Conservation (phyloP, 2,113 vertebrate species). For the Polypterus senegalus region DNA sequence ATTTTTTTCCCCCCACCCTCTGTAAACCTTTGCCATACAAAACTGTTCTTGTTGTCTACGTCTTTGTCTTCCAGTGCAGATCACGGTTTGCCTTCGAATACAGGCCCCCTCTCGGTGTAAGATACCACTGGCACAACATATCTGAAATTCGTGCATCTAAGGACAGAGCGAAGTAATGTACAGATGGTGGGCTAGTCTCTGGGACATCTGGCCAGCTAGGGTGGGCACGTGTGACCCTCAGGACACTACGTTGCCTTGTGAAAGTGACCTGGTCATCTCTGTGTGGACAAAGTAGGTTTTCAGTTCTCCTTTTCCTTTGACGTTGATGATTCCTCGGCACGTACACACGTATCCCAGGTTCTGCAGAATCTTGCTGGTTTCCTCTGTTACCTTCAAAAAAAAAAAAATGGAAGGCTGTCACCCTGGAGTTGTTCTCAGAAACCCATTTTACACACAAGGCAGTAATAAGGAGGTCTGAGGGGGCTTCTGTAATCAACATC, state of each 20-base stretch:
- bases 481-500: background rate
- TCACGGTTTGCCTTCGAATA: constrained; percentile 24
- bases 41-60: constrained; percentile 56
- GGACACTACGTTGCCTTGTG: constrained; percentile 63
- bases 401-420: background rate
- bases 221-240: constrained; percentile 19
- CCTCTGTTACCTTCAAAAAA: constrained; percentile 71
- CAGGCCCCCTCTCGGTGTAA: constrained; percentile 34
- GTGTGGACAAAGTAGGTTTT: constrained; percentile 93
- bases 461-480: background rate
- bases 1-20: constrained; percentile 43
- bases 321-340: constrained; percentile 89
- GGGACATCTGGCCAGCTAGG: constrained; percentile 37
- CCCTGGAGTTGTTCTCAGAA: background rate
- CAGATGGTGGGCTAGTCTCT: constrained; percentile 45
- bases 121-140: constrained; percentile 46
- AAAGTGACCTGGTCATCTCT: constrained; percentile 85
- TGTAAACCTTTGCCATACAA: constrained; percentile 47
- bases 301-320: constrained; percentile 93
- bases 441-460: background rate
- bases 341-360: constrained; percentile 83
- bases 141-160: constrained; percentile 47
- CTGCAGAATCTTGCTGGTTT: constrained; percentile 71
- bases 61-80: constrained; percentile 44
- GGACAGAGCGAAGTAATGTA: constrained; percentile 51